Percentiles rank a stretch among this genome's conserved stretches.
These are phyloP conservation scores for Rhegmatorhina hoffmannsi DNA, from an alignment of 2,113 vertebrate genomes.

Conservation along the genomic window DNA sequence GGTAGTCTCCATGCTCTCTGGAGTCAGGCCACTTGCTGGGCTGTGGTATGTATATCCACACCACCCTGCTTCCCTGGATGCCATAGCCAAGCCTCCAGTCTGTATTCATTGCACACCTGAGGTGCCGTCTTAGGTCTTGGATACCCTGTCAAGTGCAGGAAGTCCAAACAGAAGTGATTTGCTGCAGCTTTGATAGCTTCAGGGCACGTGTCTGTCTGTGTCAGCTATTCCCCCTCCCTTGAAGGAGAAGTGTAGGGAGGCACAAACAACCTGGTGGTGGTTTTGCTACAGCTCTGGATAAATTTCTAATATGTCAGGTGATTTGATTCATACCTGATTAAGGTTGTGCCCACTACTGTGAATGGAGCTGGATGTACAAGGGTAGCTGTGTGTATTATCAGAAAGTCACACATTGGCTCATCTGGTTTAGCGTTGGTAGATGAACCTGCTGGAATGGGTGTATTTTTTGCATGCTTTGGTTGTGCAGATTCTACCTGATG, in stretches of 20 bases:
- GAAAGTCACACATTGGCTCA: not conserved
- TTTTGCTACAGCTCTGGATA: not conserved
- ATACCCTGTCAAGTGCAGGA: accelerated
- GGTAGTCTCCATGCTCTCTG: not conserved
- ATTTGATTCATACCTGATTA: not conserved
- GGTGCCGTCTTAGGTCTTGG: not conserved
- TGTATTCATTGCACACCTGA: not conserved
- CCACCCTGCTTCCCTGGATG: not conserved
- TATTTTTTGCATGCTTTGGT: not conserved
- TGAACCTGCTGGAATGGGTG: not conserved
- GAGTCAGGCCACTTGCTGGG: not conserved
- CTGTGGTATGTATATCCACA: accelerated
- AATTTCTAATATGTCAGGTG: not conserved
- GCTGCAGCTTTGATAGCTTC: not conserved
- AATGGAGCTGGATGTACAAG: not conserved
- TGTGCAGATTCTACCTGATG: not conserved
- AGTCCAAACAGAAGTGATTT: not conserved
- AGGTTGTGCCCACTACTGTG: not conserved
- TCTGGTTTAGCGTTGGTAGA: not conserved
- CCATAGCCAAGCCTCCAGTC: not conserved
- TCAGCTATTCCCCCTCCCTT: not conserved
- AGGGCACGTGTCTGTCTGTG: not conserved
- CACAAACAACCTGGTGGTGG: not conserved
- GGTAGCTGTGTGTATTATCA: not conserved
- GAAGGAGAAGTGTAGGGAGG: not conserved